These are phyloP conservation scores for Asarcornis scutulata DNA, from an alignment of 2,113 vertebrate genomes.

Conservation along the genomic window DNA sequence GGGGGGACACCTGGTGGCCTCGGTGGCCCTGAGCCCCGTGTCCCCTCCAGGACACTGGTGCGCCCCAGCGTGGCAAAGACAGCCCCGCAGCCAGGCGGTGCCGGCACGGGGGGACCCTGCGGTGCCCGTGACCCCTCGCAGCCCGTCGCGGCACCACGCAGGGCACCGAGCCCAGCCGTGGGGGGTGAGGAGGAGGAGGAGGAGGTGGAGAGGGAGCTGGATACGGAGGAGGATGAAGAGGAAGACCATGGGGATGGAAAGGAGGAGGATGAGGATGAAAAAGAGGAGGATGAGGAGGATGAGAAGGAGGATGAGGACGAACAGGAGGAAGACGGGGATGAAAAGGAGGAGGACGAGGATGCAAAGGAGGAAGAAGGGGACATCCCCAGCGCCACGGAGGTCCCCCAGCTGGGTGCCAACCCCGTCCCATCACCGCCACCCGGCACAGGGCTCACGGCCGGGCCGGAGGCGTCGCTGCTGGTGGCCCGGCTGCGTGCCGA, in stretches of 20 bases:
- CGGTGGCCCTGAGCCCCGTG: not conserved
- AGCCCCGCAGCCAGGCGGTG: not conserved
- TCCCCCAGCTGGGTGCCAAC: not conserved
- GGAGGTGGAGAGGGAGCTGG: not conserved
- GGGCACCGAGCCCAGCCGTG: fast-evolving
- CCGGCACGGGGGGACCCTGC: fast-evolving
- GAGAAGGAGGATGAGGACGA: not conserved
- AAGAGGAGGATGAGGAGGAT: not conserved
- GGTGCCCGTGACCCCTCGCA: fast-evolving
- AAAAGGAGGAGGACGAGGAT: not conserved
- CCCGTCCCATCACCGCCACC: fast-evolving
- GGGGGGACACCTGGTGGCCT: not conserved
- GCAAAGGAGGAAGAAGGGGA: not conserved
- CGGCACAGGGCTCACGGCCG: fast-evolving
- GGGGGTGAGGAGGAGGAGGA: not conserved
- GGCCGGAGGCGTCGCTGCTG: not conserved
- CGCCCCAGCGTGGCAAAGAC: not conserved
- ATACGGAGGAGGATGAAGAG: not conserved
- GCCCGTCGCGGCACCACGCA: not conserved
- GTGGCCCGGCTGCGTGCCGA: not conserved
- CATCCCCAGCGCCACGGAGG: fast-evolving
- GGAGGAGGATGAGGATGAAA: too few species aligned
- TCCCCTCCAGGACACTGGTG: constrained; percentile 22
- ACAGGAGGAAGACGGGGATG: not conserved
- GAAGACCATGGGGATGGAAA: too few species aligned